phyloP scores from a whole-genome alignment of 1,140 invertebrate species.

The Harpegnathos saltator region DNA sequence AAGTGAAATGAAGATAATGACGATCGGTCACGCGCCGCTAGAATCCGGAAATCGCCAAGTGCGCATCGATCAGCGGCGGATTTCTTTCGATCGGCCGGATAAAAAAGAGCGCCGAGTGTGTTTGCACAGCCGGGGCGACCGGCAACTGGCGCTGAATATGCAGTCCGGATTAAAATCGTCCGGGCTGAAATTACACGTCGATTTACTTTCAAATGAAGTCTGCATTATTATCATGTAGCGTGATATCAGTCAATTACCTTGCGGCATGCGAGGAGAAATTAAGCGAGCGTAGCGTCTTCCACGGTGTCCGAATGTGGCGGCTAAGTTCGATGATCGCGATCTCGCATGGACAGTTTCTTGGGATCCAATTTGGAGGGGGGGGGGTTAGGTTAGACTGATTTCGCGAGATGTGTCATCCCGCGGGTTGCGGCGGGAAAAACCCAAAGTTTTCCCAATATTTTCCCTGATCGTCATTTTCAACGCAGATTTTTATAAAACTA shows the following conservation, averaged over 20 bases:
- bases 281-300: slow-evolving; percentile 4
- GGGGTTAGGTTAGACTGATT: too few relatives aligned
- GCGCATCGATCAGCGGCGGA: neutral
- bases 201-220: slow-evolving; percentile 50
- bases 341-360: too few relatives aligned
- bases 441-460: too few relatives aligned
- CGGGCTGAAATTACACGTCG: slow-evolving; percentile 34
- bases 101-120: neutral
- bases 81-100: neutral
- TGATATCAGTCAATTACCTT: slow-evolving; percentile 41
- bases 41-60: neutral
- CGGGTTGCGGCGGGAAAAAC: too few relatives aligned
- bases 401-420: too few relatives aligned
- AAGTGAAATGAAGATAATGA: slow-evolving; percentile 37
- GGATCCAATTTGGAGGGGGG: too few relatives aligned
- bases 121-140: neutral
- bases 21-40: neutral
- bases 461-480: too few relatives aligned
- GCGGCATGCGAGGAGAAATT: slow-evolving; percentile 26
- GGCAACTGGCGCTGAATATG: neutral
- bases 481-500: too few relatives aligned
- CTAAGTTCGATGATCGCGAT: too few relatives aligned
- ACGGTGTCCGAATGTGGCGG: slow-evolving; percentile 2
- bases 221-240: slow-evolving; percentile 44
- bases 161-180: slow-evolving; percentile 22